Evolutionary conservation across 23 tunicate species (phyloP).

Genomic region (Diplosoma virens): DNA sequence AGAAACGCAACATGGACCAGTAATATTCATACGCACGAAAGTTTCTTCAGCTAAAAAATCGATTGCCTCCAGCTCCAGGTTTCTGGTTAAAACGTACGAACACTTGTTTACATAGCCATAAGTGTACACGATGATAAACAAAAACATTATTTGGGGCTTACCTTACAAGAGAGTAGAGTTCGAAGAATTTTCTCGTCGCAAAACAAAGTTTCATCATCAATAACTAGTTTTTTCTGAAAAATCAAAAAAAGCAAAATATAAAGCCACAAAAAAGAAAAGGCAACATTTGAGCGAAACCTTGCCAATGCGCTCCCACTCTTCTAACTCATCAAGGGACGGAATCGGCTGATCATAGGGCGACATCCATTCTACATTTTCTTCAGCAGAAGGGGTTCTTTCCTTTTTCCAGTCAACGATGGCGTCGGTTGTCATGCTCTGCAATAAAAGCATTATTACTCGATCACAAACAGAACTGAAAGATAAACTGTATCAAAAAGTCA

Average conservation of each 20-base stretch:
- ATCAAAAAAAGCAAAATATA: background rate
- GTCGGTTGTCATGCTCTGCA: constrained; percentile 57
- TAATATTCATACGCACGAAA: too few species aligned
- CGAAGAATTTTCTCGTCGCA: constrained; percentile 45
- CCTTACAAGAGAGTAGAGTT: constrained; percentile 77
- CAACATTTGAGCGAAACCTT: constrained; percentile 30
- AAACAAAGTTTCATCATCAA: constrained; percentile 78
- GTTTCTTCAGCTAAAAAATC: too few species aligned
- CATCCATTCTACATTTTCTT: constrained; percentile 76
- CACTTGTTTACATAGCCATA: too few species aligned
- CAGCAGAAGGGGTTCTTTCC: constrained; percentile 43
- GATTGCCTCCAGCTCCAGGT: too few species aligned
- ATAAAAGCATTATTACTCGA: too few species aligned
- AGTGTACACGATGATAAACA: too few species aligned
- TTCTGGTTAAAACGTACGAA: too few species aligned
- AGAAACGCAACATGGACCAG: too few species aligned
- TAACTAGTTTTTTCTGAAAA: constrained; percentile 59
- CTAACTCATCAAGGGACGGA: constrained; percentile 61
- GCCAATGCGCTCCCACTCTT: constrained; percentile 64
- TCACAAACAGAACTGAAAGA: too few species aligned
- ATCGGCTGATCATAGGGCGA: constrained; percentile 36
- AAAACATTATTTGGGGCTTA: too few species aligned
- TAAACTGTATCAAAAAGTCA: too few species aligned
- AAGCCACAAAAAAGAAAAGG: background rate
- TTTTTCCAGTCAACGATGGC: constrained; percentile 75